Evolutionary conservation across 2,113 vertebrate genomes (phyloP), one percentile per base, ranked within the genome.

Genomic region (Odocoileus hemionus): DNA sequence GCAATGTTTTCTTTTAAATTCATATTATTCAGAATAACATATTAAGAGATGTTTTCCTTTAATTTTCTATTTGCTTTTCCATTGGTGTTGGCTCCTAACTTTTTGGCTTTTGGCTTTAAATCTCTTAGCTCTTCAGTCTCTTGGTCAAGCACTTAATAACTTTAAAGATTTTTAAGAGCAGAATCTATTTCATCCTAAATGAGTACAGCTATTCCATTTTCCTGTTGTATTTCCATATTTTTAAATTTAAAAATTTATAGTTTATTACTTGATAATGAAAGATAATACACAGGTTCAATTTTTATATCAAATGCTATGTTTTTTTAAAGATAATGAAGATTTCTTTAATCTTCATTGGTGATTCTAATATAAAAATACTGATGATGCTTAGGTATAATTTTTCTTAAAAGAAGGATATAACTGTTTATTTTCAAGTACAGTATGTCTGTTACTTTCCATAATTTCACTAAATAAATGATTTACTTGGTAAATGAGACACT

Each of bases 301-400:
- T 86, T 96, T 96, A 80, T 78, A 78, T 33, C 80, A 78, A 94
- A 6, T 57, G 45, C 13, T 82, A 82, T 76, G 50, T 78, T 90
- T 96, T 64, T 36, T 19, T 60, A 93, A 92, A 88, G 57, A 55
- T 33, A 74, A 92, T 33, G 17, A 95, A 21, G 19, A 89, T 90
- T 95, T 97, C 45, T 86, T 97, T 76, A 76, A 94, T 79, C 50
- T 39, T 92, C 39, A 82, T 26, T 61, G 47, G 36, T 57, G 33
- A 95, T 86, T 82, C 39, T 57, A 80, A 96, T 47, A 76, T 92
- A 67, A 96, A 96, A 96, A 87, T 17, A 76, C 23, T 84, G 47
- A 95, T 33, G 50, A 16, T 52, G 19, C 43, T 76, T 87, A 88
- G 47, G 61, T 54, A 58, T 86, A 86, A 93, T 89, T 50, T 85